A percentile compares a stretch with the other conserved stretches of the same genome.
These are phyloP conservation scores for Torymus texanus DNA, from an alignment of 2,888 invertebrate genomes.

Conservation along the genomic window DNA sequence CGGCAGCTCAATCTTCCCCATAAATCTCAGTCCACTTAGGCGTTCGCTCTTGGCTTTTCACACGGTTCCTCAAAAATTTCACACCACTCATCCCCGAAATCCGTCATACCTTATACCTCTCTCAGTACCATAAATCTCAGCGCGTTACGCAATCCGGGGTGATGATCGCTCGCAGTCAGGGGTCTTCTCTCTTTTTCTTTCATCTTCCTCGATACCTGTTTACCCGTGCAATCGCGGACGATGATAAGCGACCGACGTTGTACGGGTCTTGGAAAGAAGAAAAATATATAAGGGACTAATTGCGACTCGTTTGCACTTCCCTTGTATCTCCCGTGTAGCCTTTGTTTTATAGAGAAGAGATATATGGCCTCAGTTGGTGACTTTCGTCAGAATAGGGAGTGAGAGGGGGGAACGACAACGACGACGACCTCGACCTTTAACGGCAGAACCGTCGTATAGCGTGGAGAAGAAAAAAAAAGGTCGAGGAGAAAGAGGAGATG, in stretches of 20 bases:
- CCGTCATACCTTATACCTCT: neutral
- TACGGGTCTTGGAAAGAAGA: neutral
- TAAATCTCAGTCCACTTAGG: neutral
- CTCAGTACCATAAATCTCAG: no score
- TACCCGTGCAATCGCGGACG: slow-evolving; percentile 38
- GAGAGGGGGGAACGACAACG: neutral
- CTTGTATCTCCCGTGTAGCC: slow-evolving; percentile 8
- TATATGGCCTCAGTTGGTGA: slow-evolving; percentile 33
- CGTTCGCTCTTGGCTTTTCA: neutral
- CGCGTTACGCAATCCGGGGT: no score
- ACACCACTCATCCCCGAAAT: neutral
- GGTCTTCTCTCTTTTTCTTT: no score
- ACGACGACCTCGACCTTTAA: slow-evolving; percentile 40
- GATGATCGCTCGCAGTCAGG: no score
- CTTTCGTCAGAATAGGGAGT: slow-evolving; percentile 34
- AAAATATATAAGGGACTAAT: slow-evolving; percentile 38
- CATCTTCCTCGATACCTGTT: slow-evolving; percentile 7
- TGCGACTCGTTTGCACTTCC: slow-evolving; percentile 40
- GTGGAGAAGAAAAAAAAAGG: neutral
- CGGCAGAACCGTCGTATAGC: neutral
- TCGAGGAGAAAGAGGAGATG: no score
- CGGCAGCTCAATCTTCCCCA: no score
- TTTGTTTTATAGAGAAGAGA: slow-evolving; percentile 11
- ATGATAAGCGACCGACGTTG: slow-evolving; percentile 37
- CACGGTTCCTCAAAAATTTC: no score